These are phyloP conservation scores for Mechanitis messenoides DNA, from an alignment of 2,888 invertebrate genomes.

Conservation along the genomic window DNA sequence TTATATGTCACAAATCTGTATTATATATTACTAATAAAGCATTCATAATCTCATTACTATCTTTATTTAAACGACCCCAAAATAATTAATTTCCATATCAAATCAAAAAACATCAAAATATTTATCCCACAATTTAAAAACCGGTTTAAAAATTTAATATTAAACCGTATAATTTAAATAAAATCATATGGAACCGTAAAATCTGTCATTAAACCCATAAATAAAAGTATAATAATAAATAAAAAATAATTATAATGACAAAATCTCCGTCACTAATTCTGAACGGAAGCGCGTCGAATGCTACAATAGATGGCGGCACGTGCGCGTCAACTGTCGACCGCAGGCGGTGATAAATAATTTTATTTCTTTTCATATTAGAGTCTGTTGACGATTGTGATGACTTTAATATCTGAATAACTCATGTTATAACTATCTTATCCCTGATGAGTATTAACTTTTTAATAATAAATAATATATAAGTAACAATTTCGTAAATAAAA, in stretches of 20 bases:
- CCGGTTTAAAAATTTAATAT: too few relatives aligned
- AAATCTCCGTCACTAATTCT: constrained; percentile 49
- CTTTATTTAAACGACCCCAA: too few relatives aligned
- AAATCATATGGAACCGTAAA: constrained; percentile 15
- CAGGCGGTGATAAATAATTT: constrained; percentile 43
- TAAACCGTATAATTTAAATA: too few relatives aligned
- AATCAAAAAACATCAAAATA: too few relatives aligned
- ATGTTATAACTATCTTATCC: constrained; percentile 6
- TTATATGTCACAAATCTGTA: too few relatives aligned
- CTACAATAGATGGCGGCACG: constrained; percentile 62
- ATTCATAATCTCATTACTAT: too few relatives aligned
- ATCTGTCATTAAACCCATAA: constrained; percentile 10
- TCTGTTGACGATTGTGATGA: constrained; percentile 8
- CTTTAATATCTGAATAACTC: neutral
- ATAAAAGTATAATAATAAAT: constrained; percentile 11
- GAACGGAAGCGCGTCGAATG: constrained; percentile 47
- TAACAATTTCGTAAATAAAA: too few relatives aligned
- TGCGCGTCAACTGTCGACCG: constrained; percentile 54
- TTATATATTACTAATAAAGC: too few relatives aligned
- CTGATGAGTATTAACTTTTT: neutral
- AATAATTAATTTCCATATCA: too few relatives aligned
- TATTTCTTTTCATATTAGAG: constrained; percentile 21
- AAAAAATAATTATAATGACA: constrained; percentile 34
- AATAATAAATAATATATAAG: neutral
- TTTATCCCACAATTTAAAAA: too few relatives aligned